These are phyloP conservation scores for Aphis gossypii DNA, from an alignment of 1,140 invertebrate genomes.

Conservation along the genomic window DNA sequence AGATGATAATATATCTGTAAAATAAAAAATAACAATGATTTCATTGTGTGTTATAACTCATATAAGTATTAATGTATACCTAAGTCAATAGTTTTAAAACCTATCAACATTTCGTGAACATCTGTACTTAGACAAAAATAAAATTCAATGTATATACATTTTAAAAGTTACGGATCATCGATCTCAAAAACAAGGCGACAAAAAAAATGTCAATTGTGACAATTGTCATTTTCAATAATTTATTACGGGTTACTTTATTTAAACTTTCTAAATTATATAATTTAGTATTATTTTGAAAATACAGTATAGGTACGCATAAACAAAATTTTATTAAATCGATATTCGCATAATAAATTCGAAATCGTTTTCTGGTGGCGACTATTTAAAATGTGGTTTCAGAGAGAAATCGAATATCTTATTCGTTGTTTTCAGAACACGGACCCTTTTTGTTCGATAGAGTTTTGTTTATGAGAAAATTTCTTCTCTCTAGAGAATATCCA, in stretches of 20 bases:
- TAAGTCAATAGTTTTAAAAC: neutral
- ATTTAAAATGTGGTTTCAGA: slow-evolving; percentile 1
- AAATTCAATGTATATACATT: neutral
- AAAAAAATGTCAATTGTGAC: neutral
- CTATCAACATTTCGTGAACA: neutral
- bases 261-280: neutral
- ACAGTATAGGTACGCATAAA: neutral
- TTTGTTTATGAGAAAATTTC: neutral
- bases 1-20: slow-evolving; percentile 94
- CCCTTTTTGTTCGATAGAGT: neutral
- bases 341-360: neutral
- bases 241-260: neutral
- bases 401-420: neutral
- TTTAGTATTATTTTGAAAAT: neutral
- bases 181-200: neutral
- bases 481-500: neutral
- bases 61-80: neutral
- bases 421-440: neutral
- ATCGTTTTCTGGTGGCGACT: neutral
- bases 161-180: neutral
- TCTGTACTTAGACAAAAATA: neutral
- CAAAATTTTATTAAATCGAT: neutral
- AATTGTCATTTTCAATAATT: neutral
- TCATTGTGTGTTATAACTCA: neutral
- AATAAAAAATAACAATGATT: neutral